These are phyloP conservation scores for Drosophila asahinai DNA, from an alignment of 1,140 invertebrate species.

Conservation along the genomic window DNA sequence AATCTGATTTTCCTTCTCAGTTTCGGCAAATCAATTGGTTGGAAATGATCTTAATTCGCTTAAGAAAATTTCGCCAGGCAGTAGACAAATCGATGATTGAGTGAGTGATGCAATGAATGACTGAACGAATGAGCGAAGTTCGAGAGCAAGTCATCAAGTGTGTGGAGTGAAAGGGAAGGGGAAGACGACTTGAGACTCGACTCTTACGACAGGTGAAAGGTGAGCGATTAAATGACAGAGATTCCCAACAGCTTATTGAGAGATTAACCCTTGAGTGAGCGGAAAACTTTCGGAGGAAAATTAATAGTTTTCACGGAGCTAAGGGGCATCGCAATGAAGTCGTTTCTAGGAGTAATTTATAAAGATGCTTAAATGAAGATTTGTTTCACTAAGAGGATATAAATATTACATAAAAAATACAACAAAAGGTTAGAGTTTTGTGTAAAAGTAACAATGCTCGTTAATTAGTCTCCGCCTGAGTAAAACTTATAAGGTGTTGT, in stretches of 20 bases:
- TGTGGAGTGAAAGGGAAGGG: neutral
- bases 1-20: constrained; percentile 26
- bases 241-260: constrained; percentile 42
- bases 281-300: constrained; percentile 11
- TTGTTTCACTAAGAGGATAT: neutral
- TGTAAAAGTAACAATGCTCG: neutral
- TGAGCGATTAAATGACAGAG: constrained; percentile 40
- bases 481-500: no score
- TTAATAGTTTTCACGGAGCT: constrained; percentile 8
- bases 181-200: neutral
- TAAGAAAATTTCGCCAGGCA: constrained; percentile 31
- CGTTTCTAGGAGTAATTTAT: neutral
- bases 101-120: constrained; percentile 38
- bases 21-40: constrained; percentile 44
- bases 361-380: neutral
- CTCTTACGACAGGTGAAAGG: constrained; percentile 41
- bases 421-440: neutral
- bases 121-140: constrained; percentile 17
- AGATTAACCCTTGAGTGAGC: constrained; percentile 39
- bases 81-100: constrained; percentile 50
- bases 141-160: constrained; percentile 29
- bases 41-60: constrained; percentile 50
- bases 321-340: neutral
- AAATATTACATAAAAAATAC: neutral
- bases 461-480: no score